Percentiles rank a stretch among this genome's conserved stretches.
These are phyloP conservation scores for Diceros bicornis DNA, from an alignment of 2,797 vertebrate genomes.

Conservation along the genomic window DNA sequence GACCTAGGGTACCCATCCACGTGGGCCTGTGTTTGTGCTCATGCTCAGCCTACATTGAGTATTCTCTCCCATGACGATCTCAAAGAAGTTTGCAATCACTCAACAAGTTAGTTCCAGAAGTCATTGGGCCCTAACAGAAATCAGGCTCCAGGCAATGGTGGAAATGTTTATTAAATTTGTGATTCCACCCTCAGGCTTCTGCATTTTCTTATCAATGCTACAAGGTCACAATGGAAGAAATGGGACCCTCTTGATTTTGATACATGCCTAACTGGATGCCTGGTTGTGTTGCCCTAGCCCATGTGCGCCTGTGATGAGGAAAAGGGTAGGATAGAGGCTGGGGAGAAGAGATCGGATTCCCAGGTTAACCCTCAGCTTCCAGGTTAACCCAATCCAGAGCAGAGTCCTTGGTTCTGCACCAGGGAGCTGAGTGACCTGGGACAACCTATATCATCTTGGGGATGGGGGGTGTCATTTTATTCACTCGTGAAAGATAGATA, in stretches of 20 bases:
- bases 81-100: conserved; percentile 23
- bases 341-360: not conserved
- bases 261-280: not conserved
- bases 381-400: not conserved
- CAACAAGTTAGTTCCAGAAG: conserved; percentile 36
- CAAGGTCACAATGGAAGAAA: not conserved
- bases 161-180: conserved; percentile 55
- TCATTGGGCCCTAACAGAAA: conserved; percentile 24
- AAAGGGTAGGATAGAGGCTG: not conserved
- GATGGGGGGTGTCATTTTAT: not conserved
- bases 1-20: not conserved
- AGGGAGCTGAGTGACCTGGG: not conserved
- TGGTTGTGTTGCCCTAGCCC: not conserved
- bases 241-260: not conserved
- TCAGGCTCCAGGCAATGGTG: not conserved
- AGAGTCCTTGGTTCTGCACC: not conserved
- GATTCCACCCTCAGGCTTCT: not conserved
- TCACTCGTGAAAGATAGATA: not conserved
- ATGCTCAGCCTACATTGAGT: not conserved
- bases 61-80: not conserved
- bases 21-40: not conserved
- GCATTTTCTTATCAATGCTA: not conserved
- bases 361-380: not conserved
- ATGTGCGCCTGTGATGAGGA: not conserved
- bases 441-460: not conserved